Evolutionary conservation across 2,113 vertebrate genomes (phyloP), one percentile per base, ranked within the genome.

Genomic region (Henicopernis longicauda): DNA sequence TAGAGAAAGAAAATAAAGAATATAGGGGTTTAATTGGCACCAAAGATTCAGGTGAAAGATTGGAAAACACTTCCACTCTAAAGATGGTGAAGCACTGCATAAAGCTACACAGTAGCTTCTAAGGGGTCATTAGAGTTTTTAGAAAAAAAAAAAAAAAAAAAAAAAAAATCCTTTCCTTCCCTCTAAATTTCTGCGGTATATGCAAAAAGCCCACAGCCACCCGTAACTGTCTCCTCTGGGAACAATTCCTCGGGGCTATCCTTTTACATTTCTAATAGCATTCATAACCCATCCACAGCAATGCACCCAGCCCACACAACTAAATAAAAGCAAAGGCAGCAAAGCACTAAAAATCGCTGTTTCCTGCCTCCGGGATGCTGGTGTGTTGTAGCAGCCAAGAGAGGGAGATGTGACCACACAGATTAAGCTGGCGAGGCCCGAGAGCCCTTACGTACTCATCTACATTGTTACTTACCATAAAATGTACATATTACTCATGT

Each of bases 281-380:
- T 31, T 76, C 62, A 22, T 36, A 86, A 14, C 25, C 42, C 42
- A n/a, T 3, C 22, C 42, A 11, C 42, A 47, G 62, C 44, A 45
- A 6, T 0, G 6, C 29, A 52, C 7, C 1, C 23, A 38, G 10
- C 9, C 22, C 5, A 12, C 25, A 8, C 11, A n/a, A 32, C 42
- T 49, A 3, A 62, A 55, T 6, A 23, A 45, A 19, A 71, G n/a
- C 40, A 88, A 58, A 50, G 74, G 27, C 21, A 4, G 3, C 25
- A 34, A 58, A 81, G 32, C 62, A 22, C 74, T 58, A 58, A 31
- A 50, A 45, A 65, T 21, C 7, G 3, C 40, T 2, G 13, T 36
- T 66, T 52, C 32, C 55, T 78, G 52, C 47, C 63, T 83, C 55
- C 26, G 42, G 88, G 76, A 88, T 74, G 23, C 3, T 36, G 34